These are phyloP conservation scores for Hemiscyllium ocellatum DNA, from an alignment of 2,113 vertebrate genomes.

Conservation along the genomic window DNA sequence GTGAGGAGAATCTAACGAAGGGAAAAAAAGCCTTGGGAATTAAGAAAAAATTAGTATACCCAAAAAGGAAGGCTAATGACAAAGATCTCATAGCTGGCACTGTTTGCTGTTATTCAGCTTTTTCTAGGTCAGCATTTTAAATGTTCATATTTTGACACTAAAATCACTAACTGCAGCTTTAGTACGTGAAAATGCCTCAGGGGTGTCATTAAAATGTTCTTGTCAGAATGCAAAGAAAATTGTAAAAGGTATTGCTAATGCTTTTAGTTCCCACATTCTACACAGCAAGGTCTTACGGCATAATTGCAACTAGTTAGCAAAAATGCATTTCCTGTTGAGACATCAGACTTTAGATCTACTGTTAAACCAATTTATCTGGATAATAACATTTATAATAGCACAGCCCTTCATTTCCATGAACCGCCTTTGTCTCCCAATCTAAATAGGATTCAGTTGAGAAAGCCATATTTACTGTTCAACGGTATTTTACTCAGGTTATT, in stretches of 20 bases:
- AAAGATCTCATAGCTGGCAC: not conserved
- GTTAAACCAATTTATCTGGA: not conserved
- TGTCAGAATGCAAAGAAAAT: constrained; percentile 18
- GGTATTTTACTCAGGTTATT: not conserved
- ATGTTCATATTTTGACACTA: not conserved
- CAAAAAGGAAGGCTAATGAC: not conserved
- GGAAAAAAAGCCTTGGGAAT: not conserved
- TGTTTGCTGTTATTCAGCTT: not conserved
- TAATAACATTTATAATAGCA: not conserved
- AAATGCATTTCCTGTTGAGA: constrained; percentile 8
- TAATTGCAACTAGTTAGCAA: no score
- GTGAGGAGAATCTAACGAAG: not conserved
- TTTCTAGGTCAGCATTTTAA: not conserved
- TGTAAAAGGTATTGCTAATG: not conserved
- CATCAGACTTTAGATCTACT: not conserved
- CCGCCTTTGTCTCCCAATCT: not conserved
- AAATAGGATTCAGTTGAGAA: not conserved
- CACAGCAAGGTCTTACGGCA: not conserved
- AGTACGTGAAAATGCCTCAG: constrained; percentile 7
- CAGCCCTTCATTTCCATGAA: not conserved
- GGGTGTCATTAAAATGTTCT: constrained; percentile 27
- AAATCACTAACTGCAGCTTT: not conserved
- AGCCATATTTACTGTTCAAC: not conserved
- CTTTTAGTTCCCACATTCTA: not conserved
- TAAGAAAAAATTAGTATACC: not conserved